Percentiles rank a stretch among this genome's conserved stretches.
Conservation (phyloP, 64 coral and sea anemone species). For the Trachythela sp. region DNA sequence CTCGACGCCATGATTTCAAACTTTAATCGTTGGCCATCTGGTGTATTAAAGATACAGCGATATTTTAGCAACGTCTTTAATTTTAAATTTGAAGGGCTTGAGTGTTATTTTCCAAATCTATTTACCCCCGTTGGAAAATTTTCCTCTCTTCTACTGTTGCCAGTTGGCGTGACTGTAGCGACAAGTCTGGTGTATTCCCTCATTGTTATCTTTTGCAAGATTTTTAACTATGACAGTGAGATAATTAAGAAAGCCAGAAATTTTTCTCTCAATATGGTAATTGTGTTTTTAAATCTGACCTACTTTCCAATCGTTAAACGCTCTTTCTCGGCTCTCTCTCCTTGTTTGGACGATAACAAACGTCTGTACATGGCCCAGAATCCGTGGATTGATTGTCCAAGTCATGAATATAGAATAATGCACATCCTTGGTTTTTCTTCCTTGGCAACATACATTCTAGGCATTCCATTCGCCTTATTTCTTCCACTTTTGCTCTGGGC, state of each 20-base stretch:
- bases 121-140: constrained; percentile 67
- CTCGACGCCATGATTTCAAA: constrained; percentile 68
- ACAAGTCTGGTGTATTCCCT: constrained; percentile 38
- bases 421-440: constrained; percentile 35
- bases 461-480: constrained; percentile 58
- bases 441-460: constrained; percentile 33
- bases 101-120: constrained; percentile 51
- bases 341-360: constrained; percentile 29
- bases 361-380: constrained; percentile 37
- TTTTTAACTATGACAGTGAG: not conserved
- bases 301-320: constrained; percentile 73
- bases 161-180: not conserved
- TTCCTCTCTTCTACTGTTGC: constrained; percentile 41
- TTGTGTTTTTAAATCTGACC: constrained; percentile 63
- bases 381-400: constrained; percentile 61
- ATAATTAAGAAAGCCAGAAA: constrained; percentile 21
- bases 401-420: constrained; percentile 23
- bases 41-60: constrained; percentile 44
- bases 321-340: constrained; percentile 47
- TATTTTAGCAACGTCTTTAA: constrained; percentile 63
- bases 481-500: constrained; percentile 33
- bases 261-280: constrained; percentile 43
- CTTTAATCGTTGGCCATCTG: constrained; percentile 40
- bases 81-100: constrained; percentile 57
- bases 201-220: constrained; percentile 10